Base-by-base conservation (phyloP, 23 tunicate genomes). In the Styela plicata region DNA sequence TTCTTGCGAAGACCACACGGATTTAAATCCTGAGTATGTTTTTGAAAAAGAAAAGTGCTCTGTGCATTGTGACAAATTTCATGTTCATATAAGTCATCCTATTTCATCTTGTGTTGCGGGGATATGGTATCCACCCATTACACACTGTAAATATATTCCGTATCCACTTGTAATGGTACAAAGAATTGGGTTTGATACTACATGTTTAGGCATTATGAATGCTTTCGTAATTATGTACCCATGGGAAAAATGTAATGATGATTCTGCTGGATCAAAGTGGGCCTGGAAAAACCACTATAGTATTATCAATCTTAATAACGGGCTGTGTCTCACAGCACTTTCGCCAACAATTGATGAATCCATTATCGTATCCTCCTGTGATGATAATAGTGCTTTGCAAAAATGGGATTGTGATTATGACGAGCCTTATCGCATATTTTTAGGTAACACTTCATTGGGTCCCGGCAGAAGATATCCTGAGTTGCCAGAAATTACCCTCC, bases 81-180 rank as follows among this genome's bases (percentile, higher is more conserved):
- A 80, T 37, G 73, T 78, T 24, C 83, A 57, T 21, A 70, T 23
- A 19, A 22, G 78, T 13, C 36, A 44, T 53, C 37, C 80, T 30
- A 26, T 36, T 34, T 76, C 87, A 30, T 23, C 64, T 10, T 88
- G 93, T 33, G 25, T 36, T 2, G 63, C 2, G 20, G 86, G 52
- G 5, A 0, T 26, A 30, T 88, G 93, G 93, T 33, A 37, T 19
- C 93, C 93, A 2, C 44, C 74, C 3, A 32, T 78, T 0, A 33
- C 87, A 16, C 2, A 2, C 3, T 88, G 93, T 34, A 79, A 21
- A 5, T 88, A 88, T 57, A 79, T 77, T 33, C 93, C 93, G 2
- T 86, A 88, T 69, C 87, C 93, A 63, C 75, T 88, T 80, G 2
- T 88, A 2, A 78, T 88, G 29, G 33, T 88, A 18, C 87, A 88